These are phyloP conservation scores for Cygnus buccinator DNA, from an alignment of 2,113 vertebrate genomes.

Conservation along the genomic window DNA sequence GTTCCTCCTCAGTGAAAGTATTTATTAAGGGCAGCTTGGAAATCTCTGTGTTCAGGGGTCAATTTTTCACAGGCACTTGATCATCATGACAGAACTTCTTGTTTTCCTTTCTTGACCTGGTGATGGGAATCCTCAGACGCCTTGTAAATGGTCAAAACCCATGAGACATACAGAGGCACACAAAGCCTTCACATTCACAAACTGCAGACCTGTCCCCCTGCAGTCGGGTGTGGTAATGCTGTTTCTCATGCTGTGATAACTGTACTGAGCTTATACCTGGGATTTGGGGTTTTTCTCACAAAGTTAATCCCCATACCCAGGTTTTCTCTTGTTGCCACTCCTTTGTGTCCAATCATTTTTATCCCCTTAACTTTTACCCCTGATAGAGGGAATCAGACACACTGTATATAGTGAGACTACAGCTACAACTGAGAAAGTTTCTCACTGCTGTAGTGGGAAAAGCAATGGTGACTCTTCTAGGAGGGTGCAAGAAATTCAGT, in stretches of 20 bases:
- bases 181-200: background rate
- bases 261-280: background rate
- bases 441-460: background rate
- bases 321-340: background rate
- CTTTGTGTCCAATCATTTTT: background rate
- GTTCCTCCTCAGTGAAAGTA: background rate
- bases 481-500: background rate
- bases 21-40: background rate
- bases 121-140: background rate
- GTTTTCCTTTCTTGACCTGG: background rate
- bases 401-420: background rate
- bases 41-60: background rate
- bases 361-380: background rate
- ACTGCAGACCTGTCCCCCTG: background rate
- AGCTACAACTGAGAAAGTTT: background rate
- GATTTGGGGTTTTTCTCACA: background rate
- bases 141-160: background rate
- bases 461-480: background rate
- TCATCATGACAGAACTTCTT: background rate
- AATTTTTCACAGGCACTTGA: background rate
- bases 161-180: background rate
- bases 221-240: background rate
- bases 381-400: background rate
- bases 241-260: background rate
- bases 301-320: background rate